Evolutionary conservation across 2,797 vertebrate genomes (phyloP).

Genomic region (Hippocampus kuda): DNA sequence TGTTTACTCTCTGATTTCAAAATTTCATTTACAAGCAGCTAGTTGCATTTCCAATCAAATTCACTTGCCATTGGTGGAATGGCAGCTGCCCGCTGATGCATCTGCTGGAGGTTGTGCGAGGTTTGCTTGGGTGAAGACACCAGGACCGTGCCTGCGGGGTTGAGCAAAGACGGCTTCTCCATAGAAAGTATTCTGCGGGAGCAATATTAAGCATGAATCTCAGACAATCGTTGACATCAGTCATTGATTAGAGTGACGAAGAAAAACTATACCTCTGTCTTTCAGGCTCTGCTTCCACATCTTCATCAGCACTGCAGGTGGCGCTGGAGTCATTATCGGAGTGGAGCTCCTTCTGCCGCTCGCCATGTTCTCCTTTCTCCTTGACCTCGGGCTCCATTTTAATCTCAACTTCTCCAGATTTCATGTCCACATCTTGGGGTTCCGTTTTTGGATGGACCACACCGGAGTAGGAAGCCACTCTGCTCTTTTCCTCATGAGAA

Average conservation of each 20-base stretch:
- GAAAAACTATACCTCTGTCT: slow-evolving; percentile 69
- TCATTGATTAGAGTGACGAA: neutral
- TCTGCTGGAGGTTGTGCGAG: slow-evolving; percentile 84
- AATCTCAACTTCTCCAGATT: slow-evolving; percentile 70
- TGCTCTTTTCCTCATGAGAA: slow-evolving; percentile 68
- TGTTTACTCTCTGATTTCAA: neutral
- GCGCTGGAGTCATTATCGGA: slow-evolving; percentile 98
- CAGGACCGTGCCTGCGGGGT: slow-evolving; percentile 74
- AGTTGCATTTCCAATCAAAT: no score
- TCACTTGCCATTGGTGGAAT: slow-evolving; percentile 92
- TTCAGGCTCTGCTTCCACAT: slow-evolving; percentile 88
- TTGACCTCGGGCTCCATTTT: slow-evolving; percentile 83
- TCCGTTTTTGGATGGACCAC: slow-evolving; percentile 78
- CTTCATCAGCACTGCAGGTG: slow-evolving; percentile 98
- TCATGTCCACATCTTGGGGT: slow-evolving; percentile 77
- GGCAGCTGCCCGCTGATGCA: slow-evolving; percentile 86
- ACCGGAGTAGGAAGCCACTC: slow-evolving; percentile 58
- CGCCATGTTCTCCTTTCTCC: slow-evolving; percentile 72
- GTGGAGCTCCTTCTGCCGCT: slow-evolving; percentile 69
- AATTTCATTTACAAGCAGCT: no score
- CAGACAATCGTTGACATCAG: neutral
- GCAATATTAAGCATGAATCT: neutral
- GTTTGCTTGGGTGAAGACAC: slow-evolving; percentile 80
- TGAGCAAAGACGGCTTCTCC: slow-evolving; percentile 86
- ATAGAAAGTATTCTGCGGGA: slow-evolving; percentile 74